Conservation (phyloP, 2,113 vertebrate species). For the Lophura nycthemera region DNA sequence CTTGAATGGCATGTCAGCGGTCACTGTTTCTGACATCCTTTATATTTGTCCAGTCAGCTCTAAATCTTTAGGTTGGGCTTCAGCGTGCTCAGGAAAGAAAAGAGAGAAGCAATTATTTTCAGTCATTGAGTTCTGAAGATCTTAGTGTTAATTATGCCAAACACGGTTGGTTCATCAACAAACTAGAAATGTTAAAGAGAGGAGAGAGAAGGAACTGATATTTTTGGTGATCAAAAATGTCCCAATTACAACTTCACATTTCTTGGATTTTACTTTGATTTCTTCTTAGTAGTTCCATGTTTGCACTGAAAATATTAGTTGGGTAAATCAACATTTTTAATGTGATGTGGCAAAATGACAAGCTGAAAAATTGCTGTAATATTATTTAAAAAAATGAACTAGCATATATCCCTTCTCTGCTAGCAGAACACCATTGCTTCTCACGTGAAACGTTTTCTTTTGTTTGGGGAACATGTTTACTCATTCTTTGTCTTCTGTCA, state of each 20-base stretch:
- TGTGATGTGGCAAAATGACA: background rate
- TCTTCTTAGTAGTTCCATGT: background rate
- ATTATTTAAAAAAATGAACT: background rate
- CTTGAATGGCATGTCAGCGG: slow-evolving; percentile 89
- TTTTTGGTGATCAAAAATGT: slow-evolving; percentile 60
- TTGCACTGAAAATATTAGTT: background rate
- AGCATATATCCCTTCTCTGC: background rate
- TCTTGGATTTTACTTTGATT: slow-evolving; percentile 38
- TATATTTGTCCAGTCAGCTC: slow-evolving; percentile 94
- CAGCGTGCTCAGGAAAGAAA: slow-evolving; percentile 87
- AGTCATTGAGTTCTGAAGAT: slow-evolving; percentile 93
- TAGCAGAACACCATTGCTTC: background rate
- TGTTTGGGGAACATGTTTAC: slow-evolving; percentile 33
- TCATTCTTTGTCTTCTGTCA: slow-evolving; percentile 18
- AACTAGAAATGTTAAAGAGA: slow-evolving; percentile 80
- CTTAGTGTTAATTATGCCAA: slow-evolving; percentile 90
- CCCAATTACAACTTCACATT: slow-evolving; percentile 48
- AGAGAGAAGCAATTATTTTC: slow-evolving; percentile 93
- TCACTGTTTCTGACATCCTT: slow-evolving; percentile 89
- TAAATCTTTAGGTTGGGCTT: slow-evolving; percentile 89
- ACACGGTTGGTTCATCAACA: slow-evolving; percentile 85
- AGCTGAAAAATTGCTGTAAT: background rate
- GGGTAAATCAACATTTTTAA: background rate
- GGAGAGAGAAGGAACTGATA: slow-evolving; percentile 56
- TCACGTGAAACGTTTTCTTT: slow-evolving; percentile 37